Evolutionary conservation across 2,888 invertebrate species (phyloP), one percentile per base, ranked within the genome.

Genomic region (Lingula anatina): DNA sequence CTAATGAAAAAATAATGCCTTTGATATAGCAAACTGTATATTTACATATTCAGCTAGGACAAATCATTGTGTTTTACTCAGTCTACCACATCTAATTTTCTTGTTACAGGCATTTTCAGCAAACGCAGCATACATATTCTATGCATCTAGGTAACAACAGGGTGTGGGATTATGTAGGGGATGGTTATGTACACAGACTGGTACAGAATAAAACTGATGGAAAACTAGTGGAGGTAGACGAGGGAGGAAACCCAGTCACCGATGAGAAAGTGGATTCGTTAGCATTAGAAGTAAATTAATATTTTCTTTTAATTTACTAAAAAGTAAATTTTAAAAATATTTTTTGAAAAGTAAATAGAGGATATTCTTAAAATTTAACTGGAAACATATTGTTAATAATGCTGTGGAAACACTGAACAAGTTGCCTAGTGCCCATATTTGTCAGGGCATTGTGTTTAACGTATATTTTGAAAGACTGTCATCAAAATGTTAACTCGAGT

Each of bases 151-250:
- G 95, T 1, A 93, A 91, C 40, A 93, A 95, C 70, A 82, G 94
- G 45, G 99, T 99, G 0, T 99, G 99, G 99, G 99, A 99, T 74
- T 99, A 99, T 75, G 95, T 95, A 46, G 96, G 96, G 61, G 94
- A 95, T 78, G 93, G 91, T 77, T 95, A 92, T 79, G 94, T 94
- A 7, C 95, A 95, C 79, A 85, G 99, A 15, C 81, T 99, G 36
- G 85, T 99, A 23, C 96, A 96, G 80, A 96, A 92, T 78, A 95
- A 97, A 80, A 85, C 86, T 15, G 97, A 97, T 80, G 97, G 96
- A 23, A 97, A 97, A 78, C 81, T 96, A 67, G 95, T 99, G 15
- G 78, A 80, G 59, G 72, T 79, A 36, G 71, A 73, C 46, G 73
- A 73, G 48, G 61, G 69, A 15, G 70, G 67, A 0, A 63, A 64